A percentile compares a stretch with the other conserved stretches of the same genome.
Conservation (phyloP, 2,888 invertebrate genomes). For the Lasioglossum lativentre region DNA sequence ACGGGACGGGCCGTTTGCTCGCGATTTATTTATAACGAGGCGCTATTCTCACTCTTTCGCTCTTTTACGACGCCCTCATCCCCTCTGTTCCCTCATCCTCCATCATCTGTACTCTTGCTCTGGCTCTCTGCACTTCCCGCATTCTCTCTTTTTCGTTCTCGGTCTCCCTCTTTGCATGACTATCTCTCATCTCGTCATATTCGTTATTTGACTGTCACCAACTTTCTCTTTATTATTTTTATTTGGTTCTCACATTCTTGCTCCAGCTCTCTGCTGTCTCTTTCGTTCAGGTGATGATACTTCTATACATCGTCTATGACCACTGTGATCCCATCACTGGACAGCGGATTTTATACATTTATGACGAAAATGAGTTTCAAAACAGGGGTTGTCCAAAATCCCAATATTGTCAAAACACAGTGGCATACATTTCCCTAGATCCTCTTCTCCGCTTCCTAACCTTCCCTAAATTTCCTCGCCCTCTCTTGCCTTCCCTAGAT, state of each 20-base stretch:
- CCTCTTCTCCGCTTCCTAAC: too few species aligned
- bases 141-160: background rate
- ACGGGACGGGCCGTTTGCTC: constrained; percentile 30
- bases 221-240: background rate
- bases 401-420: too few species aligned
- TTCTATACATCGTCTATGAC: too few species aligned
- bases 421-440: too few species aligned
- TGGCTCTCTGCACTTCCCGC: background rate
- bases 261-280: too few species aligned
- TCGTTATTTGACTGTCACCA: background rate
- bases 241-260: background rate
- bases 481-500: too few species aligned
- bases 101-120: background rate
- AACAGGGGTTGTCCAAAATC: too few species aligned
- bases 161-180: background rate
- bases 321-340: too few species aligned
- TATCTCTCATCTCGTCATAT: background rate
- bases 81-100: background rate
- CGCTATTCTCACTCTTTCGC: background rate
- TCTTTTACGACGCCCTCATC: background rate
- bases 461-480: too few species aligned
- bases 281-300: too few species aligned
- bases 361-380: too few species aligned
- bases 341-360: too few species aligned
- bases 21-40: constrained; percentile 48